These are phyloP conservation scores for Callopanchax toddi DNA, from an alignment of 2,113 vertebrate species.

Conservation along the genomic window DNA sequence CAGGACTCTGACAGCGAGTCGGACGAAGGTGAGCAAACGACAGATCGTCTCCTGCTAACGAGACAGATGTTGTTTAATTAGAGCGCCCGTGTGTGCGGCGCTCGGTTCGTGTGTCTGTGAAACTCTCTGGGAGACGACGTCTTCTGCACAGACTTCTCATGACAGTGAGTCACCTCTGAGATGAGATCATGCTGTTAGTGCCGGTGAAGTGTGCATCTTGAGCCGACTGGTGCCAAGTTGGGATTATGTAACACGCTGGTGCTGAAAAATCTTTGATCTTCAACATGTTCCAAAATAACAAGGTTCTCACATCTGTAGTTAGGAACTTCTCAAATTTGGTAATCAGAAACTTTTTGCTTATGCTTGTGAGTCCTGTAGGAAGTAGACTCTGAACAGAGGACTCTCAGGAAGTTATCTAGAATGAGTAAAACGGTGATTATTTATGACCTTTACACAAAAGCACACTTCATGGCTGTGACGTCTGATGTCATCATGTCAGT, in stretches of 20 bases:
- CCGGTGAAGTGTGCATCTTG: background rate
- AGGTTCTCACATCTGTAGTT: no score
- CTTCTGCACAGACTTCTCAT: background rate
- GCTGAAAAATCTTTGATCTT: background rate
- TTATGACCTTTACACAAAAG: no score
- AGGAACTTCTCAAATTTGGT: no score
- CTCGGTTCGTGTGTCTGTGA: conserved; percentile 17
- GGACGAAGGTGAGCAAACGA: conserved; percentile 89
- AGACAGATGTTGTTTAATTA: conserved; percentile 38
- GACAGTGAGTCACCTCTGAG: conserved; percentile 30
- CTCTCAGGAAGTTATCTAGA: no score
- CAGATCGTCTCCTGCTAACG: conserved; percentile 5
- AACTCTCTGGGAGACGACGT: conserved; percentile 23
- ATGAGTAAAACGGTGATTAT: no score
- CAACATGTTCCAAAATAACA: background rate
- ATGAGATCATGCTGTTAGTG: conserved; percentile 7
- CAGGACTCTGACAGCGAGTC: conserved; percentile 99
- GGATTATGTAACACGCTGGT: conserved; percentile 46
- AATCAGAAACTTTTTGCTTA: no score
- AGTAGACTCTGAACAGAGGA: no score
- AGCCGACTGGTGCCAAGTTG: conserved; percentile 1
- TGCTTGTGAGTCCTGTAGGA: no score
- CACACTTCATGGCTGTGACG: background rate
- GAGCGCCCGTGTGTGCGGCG: background rate
- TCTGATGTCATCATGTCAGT: background rate